Evolutionary conservation across 2,113 vertebrate genomes (phyloP).

Genomic region (Morone saxatilis): DNA sequence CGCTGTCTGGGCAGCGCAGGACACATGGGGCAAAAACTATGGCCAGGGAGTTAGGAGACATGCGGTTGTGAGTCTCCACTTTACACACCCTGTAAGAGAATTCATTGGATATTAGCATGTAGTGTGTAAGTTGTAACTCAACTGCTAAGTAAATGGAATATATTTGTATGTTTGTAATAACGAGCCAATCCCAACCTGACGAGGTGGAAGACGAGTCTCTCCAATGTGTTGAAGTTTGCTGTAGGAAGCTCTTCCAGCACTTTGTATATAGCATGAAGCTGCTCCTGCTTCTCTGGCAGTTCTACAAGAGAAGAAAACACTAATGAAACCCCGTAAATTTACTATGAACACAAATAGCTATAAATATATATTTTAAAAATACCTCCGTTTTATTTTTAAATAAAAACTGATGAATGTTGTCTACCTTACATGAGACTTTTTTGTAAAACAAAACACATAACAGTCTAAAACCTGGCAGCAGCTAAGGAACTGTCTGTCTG

Average conservation of each 20-base stretch:
- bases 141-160: not conserved
- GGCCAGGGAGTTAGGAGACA: slow-evolving; percentile 95
- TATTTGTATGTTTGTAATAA: not conserved
- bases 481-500: not conserved
- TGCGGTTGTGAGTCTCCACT: slow-evolving; percentile 94
- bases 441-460: not conserved
- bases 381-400: not conserved
- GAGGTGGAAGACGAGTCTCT: slow-evolving; percentile 95
- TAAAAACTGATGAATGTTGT: not conserved
- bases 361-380: not conserved
- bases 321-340: not conserved
- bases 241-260: slow-evolving; percentile 91
- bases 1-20: slow-evolving; percentile 92
- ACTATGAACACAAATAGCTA: too few species aligned
- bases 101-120: not conserved
- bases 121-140: not conserved
- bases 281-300: slow-evolving; percentile 94
- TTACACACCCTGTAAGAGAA: slow-evolving; percentile 89
- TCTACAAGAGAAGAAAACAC: slow-evolving; percentile 78
- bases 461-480: not conserved
- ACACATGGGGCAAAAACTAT: slow-evolving; percentile 97
- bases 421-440: not conserved
- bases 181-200: slow-evolving; percentile 87
- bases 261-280: slow-evolving; percentile 91
- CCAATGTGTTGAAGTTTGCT: slow-evolving; percentile 90